Evolutionary conservation across 2,113 vertebrate species (phyloP).

Genomic region (Grantiella picta): DNA sequence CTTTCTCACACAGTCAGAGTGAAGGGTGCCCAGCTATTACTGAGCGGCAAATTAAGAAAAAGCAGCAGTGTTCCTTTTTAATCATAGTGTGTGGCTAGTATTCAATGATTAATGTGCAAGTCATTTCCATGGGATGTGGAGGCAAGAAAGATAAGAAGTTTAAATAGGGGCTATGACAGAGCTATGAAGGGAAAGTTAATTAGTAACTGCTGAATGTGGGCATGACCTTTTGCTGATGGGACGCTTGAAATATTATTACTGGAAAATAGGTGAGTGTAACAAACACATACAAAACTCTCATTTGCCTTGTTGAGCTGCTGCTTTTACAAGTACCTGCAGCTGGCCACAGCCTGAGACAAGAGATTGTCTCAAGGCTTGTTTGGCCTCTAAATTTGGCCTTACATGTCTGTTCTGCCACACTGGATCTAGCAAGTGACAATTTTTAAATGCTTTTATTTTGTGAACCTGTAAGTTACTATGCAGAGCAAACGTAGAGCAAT

Average conservation of each 20-base stretch:
- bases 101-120: neutral
- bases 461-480: neutral
- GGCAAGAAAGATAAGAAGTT: neutral
- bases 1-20: neutral
- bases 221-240: neutral
- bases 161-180: neutral
- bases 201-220: neutral
- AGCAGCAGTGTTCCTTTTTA: neutral
- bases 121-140: neutral
- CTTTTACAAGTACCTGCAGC: neutral
- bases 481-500: neutral
- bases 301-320: neutral
- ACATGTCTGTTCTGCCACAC: neutral
- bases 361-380: neutral
- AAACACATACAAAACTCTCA: neutral
- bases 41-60: neutral
- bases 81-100: neutral
- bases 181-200: conserved; percentile 6
- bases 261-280: neutral
- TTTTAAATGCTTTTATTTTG: neutral
- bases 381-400: neutral
- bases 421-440: neutral
- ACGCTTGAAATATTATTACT: neutral
- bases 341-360: neutral
- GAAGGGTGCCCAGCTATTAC: neutral